Conservation (phyloP, 1,140 invertebrate species). For the Hycleus cichorii region DNA sequence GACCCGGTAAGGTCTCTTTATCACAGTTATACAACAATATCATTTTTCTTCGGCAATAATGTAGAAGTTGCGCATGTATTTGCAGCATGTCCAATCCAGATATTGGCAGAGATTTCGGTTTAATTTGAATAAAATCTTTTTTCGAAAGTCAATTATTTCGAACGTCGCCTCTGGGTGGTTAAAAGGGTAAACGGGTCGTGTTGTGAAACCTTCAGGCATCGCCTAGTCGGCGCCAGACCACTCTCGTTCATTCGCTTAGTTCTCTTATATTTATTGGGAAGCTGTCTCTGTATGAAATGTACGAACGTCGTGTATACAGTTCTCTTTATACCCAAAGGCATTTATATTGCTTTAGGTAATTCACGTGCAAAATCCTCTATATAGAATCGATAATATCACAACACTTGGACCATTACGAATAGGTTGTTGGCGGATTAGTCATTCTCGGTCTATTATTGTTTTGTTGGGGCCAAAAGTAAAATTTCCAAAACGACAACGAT, state of each 20-base stretch:
- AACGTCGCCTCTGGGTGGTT: slow-evolving; percentile 8
- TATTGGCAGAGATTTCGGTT: too few species aligned
- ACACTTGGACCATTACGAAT: slow-evolving; percentile 1
- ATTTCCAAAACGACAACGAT: too few species aligned
- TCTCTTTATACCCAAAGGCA: background rate
- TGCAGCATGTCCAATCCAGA: too few species aligned
- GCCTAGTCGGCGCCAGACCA: slow-evolving; percentile 15
- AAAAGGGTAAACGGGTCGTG: background rate
- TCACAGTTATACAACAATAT: too few species aligned
- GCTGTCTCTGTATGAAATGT: too few species aligned
- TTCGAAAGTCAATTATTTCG: background rate
- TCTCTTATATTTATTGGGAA: too few species aligned
- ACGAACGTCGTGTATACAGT: too few species aligned
- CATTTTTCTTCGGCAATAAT: too few species aligned
- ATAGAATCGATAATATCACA: slow-evolving; percentile 4
- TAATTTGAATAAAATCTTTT: too few species aligned
- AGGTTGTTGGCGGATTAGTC: slow-evolving; percentile 4
- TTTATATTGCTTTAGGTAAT: slow-evolving; percentile 3
- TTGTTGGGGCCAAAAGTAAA: too few species aligned
- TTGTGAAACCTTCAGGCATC: slow-evolving; percentile 8
- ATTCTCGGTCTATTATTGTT: background rate
- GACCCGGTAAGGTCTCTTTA: too few species aligned
- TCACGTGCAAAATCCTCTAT: slow-evolving; percentile 8
- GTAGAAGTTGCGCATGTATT: too few species aligned
- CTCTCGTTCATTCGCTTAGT: background rate